A percentile compares a stretch with the other conserved stretches of the same genome.
phyloP scores from a whole-genome alignment of 2,888 invertebrate species.

The Emmelina monodactyla region DNA sequence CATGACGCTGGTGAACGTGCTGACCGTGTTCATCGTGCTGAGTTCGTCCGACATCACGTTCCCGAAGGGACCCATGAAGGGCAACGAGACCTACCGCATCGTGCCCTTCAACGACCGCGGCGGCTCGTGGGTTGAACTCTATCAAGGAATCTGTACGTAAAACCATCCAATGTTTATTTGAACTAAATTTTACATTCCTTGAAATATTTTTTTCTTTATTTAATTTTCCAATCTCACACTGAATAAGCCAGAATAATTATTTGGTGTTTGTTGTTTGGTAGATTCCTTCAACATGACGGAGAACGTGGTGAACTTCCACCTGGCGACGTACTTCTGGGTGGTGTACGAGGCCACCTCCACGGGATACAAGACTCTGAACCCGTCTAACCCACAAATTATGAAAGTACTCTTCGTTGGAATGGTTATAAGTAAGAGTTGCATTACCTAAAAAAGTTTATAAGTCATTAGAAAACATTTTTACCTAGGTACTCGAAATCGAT shows the following conservation, averaged over 20 bases:
- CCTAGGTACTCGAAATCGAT: too few species aligned
- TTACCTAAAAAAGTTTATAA: too few species aligned
- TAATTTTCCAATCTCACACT: too few species aligned
- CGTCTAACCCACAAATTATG: slow-evolving; percentile 33
- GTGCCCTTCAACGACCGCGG: slow-evolving; percentile 24
- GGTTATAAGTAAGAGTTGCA: slow-evolving; percentile 34
- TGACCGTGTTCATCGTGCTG: slow-evolving; percentile 35
- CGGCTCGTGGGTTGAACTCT: slow-evolving; percentile 39
- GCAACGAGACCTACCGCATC: not conserved
- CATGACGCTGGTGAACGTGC: slow-evolving; percentile 30
- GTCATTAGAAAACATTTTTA: too few species aligned
- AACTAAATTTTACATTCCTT: too few species aligned
- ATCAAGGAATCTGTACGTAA: slow-evolving; percentile 29
- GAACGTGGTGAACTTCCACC: slow-evolving; percentile 35
- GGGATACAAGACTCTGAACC: slow-evolving; percentile 36
- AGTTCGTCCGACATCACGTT: slow-evolving; percentile 28
- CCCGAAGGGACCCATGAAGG: not conserved
- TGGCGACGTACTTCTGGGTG: slow-evolving; percentile 41
- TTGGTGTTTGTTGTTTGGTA: too few species aligned
- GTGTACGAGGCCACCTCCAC: slow-evolving; percentile 40
- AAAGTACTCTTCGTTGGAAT: slow-evolving; percentile 32
- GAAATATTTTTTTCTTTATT: too few species aligned
- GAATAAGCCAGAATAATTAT: too few species aligned
- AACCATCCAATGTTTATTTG: too few species aligned
- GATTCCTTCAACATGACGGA: slow-evolving; percentile 41